Conservation (phyloP, 1,140 invertebrate genomes). For the Portunus trituberculatus region DNA sequence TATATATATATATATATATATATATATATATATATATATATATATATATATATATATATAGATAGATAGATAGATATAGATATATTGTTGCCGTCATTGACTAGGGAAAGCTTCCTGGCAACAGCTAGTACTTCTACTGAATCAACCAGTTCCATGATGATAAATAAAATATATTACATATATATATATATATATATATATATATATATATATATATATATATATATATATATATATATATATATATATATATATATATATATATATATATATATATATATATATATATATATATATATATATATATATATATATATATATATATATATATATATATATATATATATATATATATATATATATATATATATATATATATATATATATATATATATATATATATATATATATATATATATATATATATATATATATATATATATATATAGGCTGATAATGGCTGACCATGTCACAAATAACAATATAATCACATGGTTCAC, state of each 20-base stretch:
- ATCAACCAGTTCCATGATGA: constrained; percentile 52
- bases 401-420: too few relatives aligned
- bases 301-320: too few relatives aligned
- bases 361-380: too few relatives aligned
- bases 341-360: too few relatives aligned
- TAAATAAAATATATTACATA: constrained; percentile 15
- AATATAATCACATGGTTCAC: constrained; percentile 57
- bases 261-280: too few relatives aligned
- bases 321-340: neutral
- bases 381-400: too few relatives aligned
- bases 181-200: too few relatives aligned
- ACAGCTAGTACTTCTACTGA: constrained; percentile 40
- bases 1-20: constrained; percentile 55
- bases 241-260: constrained; percentile 17
- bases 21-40: constrained; percentile 48
- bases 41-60: constrained; percentile 29
- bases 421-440: constrained; percentile 7
- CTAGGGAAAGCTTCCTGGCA: constrained; percentile 68
- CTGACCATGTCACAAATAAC: constrained; percentile 68
- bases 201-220: too few relatives aligned
- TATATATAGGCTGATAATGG: constrained; percentile 59
- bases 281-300: too few relatives aligned
- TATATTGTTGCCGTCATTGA: constrained; percentile 53
- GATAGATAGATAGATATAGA: neutral
- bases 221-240: too few relatives aligned